phyloP scores from a whole-genome alignment of 2,113 vertebrate genomes.

The Pionites leucogaster region DNA sequence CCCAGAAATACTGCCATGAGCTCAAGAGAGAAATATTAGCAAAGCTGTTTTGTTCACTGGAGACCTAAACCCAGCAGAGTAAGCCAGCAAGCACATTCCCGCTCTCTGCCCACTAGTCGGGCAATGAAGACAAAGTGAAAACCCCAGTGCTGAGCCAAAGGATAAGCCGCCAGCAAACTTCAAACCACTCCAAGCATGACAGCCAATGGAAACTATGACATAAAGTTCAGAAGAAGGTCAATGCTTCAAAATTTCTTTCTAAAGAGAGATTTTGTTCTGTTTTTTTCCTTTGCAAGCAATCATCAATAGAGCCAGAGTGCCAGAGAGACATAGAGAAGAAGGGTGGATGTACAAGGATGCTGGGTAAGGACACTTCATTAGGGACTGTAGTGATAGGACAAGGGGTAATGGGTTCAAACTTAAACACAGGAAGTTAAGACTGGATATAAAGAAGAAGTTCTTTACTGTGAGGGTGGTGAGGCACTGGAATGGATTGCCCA shows the following conservation, averaged over 20 bases:
- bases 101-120: slow-evolving; percentile 39
- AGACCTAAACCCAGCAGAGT: not conserved
- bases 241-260: slow-evolving; percentile 15
- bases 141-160: not conserved
- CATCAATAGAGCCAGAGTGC: not conserved
- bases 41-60: not conserved
- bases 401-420: not conserved
- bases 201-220: slow-evolving; percentile 49
- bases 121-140: slow-evolving; percentile 24
- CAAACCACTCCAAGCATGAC: not conserved
- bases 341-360: not conserved
- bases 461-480: not conserved
- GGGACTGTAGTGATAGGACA: not conserved
- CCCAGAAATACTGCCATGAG: not conserved
- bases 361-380: not conserved
- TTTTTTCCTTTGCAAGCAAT: not conserved
- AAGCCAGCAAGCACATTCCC: not conserved
- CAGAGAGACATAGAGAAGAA: not conserved
- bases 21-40: not conserved
- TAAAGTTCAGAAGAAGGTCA: slow-evolving; percentile 47
- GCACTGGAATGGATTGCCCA: not conserved
- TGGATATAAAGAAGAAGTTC: not conserved
- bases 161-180: slow-evolving; percentile 26
- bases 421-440: not conserved
- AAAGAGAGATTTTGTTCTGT: not conserved